These are phyloP conservation scores for Drosophila multiciliata DNA, from an alignment of 2,888 invertebrate genomes.

Conservation along the genomic window DNA sequence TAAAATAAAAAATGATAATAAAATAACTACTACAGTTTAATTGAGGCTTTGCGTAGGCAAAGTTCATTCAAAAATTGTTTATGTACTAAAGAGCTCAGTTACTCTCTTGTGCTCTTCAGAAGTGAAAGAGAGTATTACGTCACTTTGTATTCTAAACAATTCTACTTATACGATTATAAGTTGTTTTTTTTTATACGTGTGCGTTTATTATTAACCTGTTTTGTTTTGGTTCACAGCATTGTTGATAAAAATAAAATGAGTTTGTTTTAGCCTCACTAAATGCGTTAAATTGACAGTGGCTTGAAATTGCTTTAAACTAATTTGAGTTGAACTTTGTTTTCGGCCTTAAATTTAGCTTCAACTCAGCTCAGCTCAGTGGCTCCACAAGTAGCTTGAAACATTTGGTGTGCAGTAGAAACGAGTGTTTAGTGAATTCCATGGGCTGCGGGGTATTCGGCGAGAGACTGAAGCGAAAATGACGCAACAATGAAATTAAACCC, in stretches of 20 bases:
- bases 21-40: too few relatives aligned
- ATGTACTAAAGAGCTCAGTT: too few relatives aligned
- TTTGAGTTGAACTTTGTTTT: background rate
- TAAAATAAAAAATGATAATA: too few relatives aligned
- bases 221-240: background rate
- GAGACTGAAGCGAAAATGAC: constrained; percentile 57
- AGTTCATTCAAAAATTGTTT: constrained; percentile 11
- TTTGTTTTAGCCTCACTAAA: background rate
- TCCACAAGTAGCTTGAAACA: constrained; percentile 56
- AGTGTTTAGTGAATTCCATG: constrained; percentile 48
- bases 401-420: constrained; percentile 51
- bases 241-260: background rate
- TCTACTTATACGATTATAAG: background rate
- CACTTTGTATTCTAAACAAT: constrained; percentile 1
- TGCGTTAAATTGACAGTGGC: background rate
- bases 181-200: background rate
- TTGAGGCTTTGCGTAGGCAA: background rate
- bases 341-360: background rate
- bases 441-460: constrained; percentile 51
- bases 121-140: constrained; percentile 20
- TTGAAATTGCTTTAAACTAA: background rate
- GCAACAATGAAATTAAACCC: constrained; percentile 64
- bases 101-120: background rate
- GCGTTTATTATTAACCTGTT: constrained; percentile 10
- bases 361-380: constrained; percentile 12